Evolutionary conservation across 2,113 vertebrate genomes (phyloP).

Genomic region (Erinaceus europaeus): DNA sequence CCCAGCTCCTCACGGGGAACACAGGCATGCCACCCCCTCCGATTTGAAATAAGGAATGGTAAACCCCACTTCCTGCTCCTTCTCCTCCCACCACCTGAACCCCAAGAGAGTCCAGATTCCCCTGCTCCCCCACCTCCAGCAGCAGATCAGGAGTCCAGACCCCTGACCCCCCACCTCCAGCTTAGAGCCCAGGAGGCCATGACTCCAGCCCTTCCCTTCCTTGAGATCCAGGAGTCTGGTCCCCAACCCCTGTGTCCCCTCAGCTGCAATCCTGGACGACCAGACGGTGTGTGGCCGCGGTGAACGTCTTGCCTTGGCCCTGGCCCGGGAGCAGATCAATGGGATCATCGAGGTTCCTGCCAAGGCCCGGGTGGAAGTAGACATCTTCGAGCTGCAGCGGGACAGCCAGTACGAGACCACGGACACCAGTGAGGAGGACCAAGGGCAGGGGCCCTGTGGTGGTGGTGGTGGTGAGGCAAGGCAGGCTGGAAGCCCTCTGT

Average conservation of each 20-base stretch:
- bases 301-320: conserved; percentile 89
- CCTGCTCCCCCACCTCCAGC: background rate
- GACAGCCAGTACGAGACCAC: conserved; percentile 94
- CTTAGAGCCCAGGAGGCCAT: background rate
- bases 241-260: conserved; percentile 34
- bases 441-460: background rate
- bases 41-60: background rate
- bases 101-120: background rate
- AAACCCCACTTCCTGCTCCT: background rate
- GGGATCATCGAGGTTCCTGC: conserved; percentile 86
- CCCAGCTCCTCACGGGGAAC: background rate
- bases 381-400: conserved; percentile 90
- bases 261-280: conserved; percentile 87
- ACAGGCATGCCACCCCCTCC: background rate
- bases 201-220: background rate
- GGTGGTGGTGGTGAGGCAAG: conserved; percentile 26
- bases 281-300: conserved; percentile 89
- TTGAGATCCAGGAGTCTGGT: conserved; percentile 21
- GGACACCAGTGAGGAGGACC: conserved; percentile 89
- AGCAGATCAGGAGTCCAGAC: background rate
- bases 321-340: conserved; percentile 92
- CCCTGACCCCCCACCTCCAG: background rate
- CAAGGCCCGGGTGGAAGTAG: conserved; percentile 90
- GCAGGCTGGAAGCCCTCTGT: background rate
- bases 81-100: background rate